phyloP scores from a whole-genome alignment of 2,888 invertebrate species.

The Tenthredo notha region DNA sequence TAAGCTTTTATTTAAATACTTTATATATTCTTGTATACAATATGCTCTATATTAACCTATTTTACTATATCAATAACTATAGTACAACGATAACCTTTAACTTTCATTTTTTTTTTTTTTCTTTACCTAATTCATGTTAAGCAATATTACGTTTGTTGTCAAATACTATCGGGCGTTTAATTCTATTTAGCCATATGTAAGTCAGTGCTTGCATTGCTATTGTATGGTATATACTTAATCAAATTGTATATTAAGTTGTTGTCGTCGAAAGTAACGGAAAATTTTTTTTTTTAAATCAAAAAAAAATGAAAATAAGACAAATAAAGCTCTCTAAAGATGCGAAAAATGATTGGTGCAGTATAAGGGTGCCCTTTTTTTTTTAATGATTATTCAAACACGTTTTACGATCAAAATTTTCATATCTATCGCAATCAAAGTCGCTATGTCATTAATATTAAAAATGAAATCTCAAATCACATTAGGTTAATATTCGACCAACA shows the following conservation, averaged over 20 bases:
- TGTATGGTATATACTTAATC: too few relatives aligned
- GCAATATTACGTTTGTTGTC: slow-evolving; percentile 38
- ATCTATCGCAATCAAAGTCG: too few relatives aligned
- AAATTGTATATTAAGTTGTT: neutral
- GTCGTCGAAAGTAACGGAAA: neutral
- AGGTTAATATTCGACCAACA: neutral
- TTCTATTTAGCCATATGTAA: neutral
- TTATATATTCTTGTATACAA: slow-evolving; percentile 71
- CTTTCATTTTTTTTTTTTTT: slow-evolving; percentile 32
- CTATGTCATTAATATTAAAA: neutral
- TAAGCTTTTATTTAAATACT: slow-evolving; percentile 74
- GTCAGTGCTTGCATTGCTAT: slow-evolving; percentile 14
- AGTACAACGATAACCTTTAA: slow-evolving; percentile 45
- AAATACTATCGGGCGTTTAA: slow-evolving; percentile 60
- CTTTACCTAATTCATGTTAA: neutral
- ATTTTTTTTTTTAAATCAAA: too few relatives aligned
- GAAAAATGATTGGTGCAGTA: slow-evolving; percentile 20
- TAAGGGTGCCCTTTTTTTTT: neutral
- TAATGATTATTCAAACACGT: neutral
- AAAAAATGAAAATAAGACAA: neutral
- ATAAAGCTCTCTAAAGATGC: neutral
- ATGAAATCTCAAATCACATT: neutral
- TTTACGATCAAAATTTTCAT: neutral
- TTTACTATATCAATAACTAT: slow-evolving; percentile 53
- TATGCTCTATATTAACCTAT: slow-evolving; percentile 66